Evolutionary conservation across 2,113 vertebrate species (phyloP), one percentile per base, ranked within the genome.

Genomic region (Lipophrys pholis): DNA sequence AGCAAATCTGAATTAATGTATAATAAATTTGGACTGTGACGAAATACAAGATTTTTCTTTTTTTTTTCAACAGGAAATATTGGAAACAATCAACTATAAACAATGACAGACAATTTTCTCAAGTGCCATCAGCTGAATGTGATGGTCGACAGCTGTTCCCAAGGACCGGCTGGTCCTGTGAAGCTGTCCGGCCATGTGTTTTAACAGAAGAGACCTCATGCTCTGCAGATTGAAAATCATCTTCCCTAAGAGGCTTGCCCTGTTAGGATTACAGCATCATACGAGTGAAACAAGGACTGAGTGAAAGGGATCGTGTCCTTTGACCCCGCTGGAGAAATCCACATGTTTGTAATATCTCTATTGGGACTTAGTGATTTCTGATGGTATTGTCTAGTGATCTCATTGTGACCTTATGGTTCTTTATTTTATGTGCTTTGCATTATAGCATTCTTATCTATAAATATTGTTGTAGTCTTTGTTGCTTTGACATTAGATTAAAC

Each of bases 201-300:
- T 42, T 11, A 67, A 63, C 70, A 53, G 45, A 51, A 21, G 59
- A 58, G 70, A 82, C 11, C 83, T 69, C 69, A 86, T 79, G 74
- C 55, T 84, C 58, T 63, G 30, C 78, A 74, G 77, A 87, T 71
- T 82, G 72, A 84, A 77, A 82, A 72, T 65, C 67, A 78, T 78
- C 43, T 68, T 30, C 49, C 46, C 66, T 75, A 74, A 83, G 58
- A 80, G 73, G 69, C 64, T 66, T 76, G 68, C 11, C 55, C 60
- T 45, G 65, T 51, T 52, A 67, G 78, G 80, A 81, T 89, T 81
- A 78, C 15, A 58, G 48, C 11, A 11, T 9, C 1, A 17, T 14
- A 49, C 59, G 17, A 14, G 21, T 17, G 43, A 40, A 38, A 41
- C 3, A 49, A 36, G 16, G 11, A n/a, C 9, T 12, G 41, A 62